Evolutionary conservation across 2,888 invertebrate genomes (phyloP).

Genomic region (Mongoloraphidia duomilia): DNA sequence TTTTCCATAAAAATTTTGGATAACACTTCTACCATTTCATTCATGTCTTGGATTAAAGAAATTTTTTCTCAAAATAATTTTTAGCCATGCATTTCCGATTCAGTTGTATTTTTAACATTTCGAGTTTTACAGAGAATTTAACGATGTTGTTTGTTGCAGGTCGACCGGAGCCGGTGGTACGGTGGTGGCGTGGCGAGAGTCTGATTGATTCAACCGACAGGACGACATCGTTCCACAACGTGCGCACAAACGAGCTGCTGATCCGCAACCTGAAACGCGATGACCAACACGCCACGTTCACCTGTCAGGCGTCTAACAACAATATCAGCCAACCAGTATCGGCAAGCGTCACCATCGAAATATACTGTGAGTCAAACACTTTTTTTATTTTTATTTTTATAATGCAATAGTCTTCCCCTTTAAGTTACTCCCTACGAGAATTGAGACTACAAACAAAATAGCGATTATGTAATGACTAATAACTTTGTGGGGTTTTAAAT

Average conservation of each 20-base stretch:
- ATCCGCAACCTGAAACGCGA: constrained; percentile 47
- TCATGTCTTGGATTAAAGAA: too few species aligned
- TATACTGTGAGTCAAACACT: constrained; percentile 47
- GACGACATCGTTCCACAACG: constrained; percentile 32
- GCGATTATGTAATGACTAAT: too few species aligned
- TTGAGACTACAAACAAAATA: too few species aligned
- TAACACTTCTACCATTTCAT: too few species aligned
- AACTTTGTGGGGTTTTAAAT: too few species aligned
- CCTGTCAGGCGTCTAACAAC: constrained; percentile 65
- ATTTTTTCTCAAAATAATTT: too few species aligned
- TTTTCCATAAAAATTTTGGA: too few species aligned
- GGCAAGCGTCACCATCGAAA: constrained; percentile 55
- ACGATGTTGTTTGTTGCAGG: constrained; percentile 34
- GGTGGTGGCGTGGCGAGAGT: constrained; percentile 60
- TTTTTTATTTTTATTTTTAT: constrained; percentile 2
- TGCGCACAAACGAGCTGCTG: constrained; percentile 43
- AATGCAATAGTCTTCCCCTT: too few species aligned
- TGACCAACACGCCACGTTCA: constrained; percentile 59
- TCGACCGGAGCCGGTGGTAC: constrained; percentile 54
- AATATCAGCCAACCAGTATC: constrained; percentile 54
- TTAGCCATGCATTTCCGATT: not conserved
- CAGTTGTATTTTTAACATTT: not conserved
- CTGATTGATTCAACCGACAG: constrained; percentile 45
- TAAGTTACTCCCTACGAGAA: too few species aligned
- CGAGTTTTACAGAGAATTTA: not conserved